These are phyloP conservation scores for Gandaritis pyraliata DNA, from an alignment of 2,888 invertebrate genomes.

Conservation along the genomic window DNA sequence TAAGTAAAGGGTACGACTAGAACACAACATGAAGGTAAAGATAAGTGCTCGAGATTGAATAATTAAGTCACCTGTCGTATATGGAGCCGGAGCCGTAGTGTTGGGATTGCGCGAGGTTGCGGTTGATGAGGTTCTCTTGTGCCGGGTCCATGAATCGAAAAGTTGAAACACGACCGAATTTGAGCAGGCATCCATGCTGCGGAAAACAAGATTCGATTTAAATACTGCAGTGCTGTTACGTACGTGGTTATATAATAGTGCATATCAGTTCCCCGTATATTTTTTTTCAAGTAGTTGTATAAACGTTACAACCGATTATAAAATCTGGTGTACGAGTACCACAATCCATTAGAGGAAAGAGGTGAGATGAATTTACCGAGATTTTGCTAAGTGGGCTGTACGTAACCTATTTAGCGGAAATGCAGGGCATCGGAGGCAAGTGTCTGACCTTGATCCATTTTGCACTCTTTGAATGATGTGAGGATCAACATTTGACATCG, in stretches of 20 bases:
- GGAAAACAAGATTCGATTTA: constrained; percentile 18
- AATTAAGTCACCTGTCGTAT: constrained; percentile 89
- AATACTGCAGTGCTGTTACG: constrained; percentile 2
- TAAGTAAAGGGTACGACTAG: constrained; percentile 54
- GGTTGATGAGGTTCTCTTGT: constrained; percentile 90
- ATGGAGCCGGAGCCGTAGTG: constrained; percentile 90
- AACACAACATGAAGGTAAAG: constrained; percentile 54
- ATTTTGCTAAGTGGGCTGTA: constrained; percentile 34
- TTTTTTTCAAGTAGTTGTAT: background rate
- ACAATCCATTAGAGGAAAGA: constrained; percentile 18
- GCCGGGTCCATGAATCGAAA: constrained; percentile 94
- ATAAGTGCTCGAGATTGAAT: constrained; percentile 28
- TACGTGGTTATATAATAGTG: background rate
- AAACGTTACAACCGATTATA: constrained; percentile 1
- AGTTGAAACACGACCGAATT: constrained; percentile 94
- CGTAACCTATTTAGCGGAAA: constrained; percentile 45
- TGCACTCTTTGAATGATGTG: constrained; percentile 22
- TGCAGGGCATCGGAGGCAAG: constrained; percentile 28
- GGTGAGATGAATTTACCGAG: constrained; percentile 16
- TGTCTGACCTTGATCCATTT: constrained; percentile 47
- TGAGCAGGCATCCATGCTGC: constrained; percentile 92
- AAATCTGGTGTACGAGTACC: constrained; percentile 1
- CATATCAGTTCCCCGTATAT: background rate
- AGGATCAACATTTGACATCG: too few species aligned
- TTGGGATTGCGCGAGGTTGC: constrained; percentile 89